These are phyloP conservation scores for Harpagus bidentatus DNA, from an alignment of 2,113 vertebrate genomes.

Conservation along the genomic window DNA sequence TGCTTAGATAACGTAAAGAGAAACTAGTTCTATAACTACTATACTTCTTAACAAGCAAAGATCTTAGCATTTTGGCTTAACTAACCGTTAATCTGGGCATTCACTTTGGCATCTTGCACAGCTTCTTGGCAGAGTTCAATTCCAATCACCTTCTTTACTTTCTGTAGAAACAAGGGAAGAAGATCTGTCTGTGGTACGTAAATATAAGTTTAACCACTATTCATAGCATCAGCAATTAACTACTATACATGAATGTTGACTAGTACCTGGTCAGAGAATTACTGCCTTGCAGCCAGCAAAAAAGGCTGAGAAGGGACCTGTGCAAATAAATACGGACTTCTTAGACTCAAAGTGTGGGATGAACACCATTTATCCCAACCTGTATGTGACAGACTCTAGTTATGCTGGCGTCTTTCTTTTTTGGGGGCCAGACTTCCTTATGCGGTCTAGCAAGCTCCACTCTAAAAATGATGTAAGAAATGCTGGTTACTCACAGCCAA, in stretches of 20 bases:
- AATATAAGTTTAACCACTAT: background rate
- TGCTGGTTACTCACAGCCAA: background rate
- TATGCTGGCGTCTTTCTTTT: background rate
- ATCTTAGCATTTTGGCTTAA: background rate
- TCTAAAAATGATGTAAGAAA: background rate
- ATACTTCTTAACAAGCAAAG: background rate
- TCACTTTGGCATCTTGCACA: slow-evolving; percentile 89
- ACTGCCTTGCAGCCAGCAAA: background rate
- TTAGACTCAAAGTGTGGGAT: background rate
- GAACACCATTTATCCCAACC: background rate
- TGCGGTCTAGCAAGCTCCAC: background rate
- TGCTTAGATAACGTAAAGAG: background rate
- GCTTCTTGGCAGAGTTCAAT: slow-evolving; percentile 94
- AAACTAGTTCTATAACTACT: background rate
- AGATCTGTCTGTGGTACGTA: background rate
- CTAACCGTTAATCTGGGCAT: slow-evolving; percentile 87
- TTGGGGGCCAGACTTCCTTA: background rate
- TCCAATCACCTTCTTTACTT: slow-evolving; percentile 92
- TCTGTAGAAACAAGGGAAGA: slow-evolving; percentile 64
- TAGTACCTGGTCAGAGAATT: background rate
- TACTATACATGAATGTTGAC: background rate
- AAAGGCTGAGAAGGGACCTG: background rate
- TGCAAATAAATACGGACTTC: background rate
- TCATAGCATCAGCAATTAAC: background rate
- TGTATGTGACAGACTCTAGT: background rate